phyloP scores from a whole-genome alignment of 1,140 invertebrate genomes.

The Zaprionus davidi region DNA sequence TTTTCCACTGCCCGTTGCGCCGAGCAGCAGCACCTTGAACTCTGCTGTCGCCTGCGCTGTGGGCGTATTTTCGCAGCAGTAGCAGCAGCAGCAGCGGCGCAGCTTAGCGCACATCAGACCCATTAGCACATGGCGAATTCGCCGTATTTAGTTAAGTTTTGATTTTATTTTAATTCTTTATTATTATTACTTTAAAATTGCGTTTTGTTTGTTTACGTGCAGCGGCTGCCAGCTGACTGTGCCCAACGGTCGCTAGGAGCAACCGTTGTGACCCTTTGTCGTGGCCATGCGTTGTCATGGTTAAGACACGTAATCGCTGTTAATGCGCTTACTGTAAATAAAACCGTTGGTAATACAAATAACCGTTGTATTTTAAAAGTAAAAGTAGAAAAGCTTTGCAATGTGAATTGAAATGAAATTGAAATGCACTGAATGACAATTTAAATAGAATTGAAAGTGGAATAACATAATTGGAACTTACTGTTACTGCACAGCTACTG shows the following conservation, averaged over 20 bases:
- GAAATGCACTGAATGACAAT: neutral
- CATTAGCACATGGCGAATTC: slow-evolving; percentile 52
- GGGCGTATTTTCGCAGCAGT: neutral
- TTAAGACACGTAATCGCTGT: slow-evolving; percentile 21
- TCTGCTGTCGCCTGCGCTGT: slow-evolving; percentile 13
- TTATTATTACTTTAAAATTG: neutral
- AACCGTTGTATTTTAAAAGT: neutral
- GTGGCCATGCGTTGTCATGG: slow-evolving; percentile 43
- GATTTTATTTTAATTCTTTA: slow-evolving; percentile 9
- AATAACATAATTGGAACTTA: neutral
- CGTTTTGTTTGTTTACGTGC: slow-evolving; percentile 62
- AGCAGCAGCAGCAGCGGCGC: slow-evolving; percentile 44
- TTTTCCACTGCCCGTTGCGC: slow-evolving; percentile 66
- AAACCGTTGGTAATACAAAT: neutral
- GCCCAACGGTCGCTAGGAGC: slow-evolving; percentile 34
- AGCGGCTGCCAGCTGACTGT: slow-evolving; percentile 52
- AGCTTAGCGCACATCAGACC: slow-evolving; percentile 58
- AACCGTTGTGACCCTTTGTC: slow-evolving; percentile 36
- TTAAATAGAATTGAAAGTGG: neutral
- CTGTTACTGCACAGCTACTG: neutral
- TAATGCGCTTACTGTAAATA: neutral
- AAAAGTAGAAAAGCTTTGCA: neutral
- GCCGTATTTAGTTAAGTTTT: neutral
- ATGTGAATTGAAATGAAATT: neutral
- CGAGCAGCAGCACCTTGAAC: slow-evolving; percentile 71